Evolutionary conservation across 2,113 vertebrate species (phyloP).

Genomic region (Hiodon tergisus): DNA sequence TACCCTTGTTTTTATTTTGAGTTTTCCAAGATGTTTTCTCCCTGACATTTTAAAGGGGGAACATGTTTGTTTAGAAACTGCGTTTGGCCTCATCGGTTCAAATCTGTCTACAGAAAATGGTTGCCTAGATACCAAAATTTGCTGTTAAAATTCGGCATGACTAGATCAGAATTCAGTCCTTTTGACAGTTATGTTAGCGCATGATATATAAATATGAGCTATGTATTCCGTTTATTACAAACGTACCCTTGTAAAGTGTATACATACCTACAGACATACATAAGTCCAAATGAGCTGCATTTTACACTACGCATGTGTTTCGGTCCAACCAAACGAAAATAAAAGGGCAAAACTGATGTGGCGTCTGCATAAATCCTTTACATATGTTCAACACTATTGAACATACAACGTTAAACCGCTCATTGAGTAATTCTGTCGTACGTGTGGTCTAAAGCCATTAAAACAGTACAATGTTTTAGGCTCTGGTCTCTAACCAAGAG

Average conservation of each 20-base stretch:
- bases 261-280: neutral
- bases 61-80: neutral
- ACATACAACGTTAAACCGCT: too few relatives aligned
- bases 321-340: too few relatives aligned
- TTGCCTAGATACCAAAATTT: slow-evolving; percentile 19
- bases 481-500: too few relatives aligned
- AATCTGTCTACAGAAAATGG: neutral
- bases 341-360: too few relatives aligned
- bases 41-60: slow-evolving; percentile 5
- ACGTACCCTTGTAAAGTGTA: neutral
- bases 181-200: neutral
- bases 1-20: neutral
- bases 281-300: neutral
- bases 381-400: too few relatives aligned
- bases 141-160: slow-evolving; percentile 14
- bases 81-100: neutral
- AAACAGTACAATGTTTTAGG: too few relatives aligned
- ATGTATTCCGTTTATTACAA: neutral
- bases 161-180: slow-evolving; percentile 5
- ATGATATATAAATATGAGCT: neutral
- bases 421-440: too few relatives aligned
- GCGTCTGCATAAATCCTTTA: too few relatives aligned
- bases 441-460: too few relatives aligned
- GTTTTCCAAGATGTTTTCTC: slow-evolving; percentile 4
- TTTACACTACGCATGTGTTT: too few relatives aligned